Base-by-base conservation (phyloP, 2,113 vertebrate genomes). In the Clarias macrocephalus region DNA sequence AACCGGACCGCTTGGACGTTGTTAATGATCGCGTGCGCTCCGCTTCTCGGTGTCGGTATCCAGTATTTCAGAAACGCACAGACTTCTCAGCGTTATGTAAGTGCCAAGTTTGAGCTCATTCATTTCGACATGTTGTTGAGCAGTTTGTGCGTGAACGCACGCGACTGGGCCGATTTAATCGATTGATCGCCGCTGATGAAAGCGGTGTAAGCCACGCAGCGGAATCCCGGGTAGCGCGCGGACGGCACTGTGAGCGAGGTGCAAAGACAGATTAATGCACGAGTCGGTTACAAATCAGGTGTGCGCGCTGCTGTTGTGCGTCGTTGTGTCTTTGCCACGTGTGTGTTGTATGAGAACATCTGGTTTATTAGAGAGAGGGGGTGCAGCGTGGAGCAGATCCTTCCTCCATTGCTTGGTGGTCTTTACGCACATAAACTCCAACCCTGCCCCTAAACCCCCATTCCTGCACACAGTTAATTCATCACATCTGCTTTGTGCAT, bases 21-120 rank as follows among this genome's bases (percentile, higher is more conserved):
- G 83, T 66, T 95, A 2, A 0, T 94, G 12, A 82, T 95, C 57
- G 73, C 80, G 42, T 88, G 90, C 12, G 93, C 94, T n/a, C 94
- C 95, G 21, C 37, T 95, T 1, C 57, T 94, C 59, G 94, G 92
- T n/a, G 90, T 92, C 25, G 94, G 91, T 15, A 85, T 94, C 68
- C 94, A 93, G 91, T 91, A 92, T 70, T 93, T 94, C 82, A 94
- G 91, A 68, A 93, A 95, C 79, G 42, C 77, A 18, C 90, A 88
- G 10, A 13, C n/a, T 33, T 75, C 73, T 33, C 13, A 18, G 42
- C 54, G 81, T 42, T 76, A 82, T 48, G 84, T 70, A 15, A 60
- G 57, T 83, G 62, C 28, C 54, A 25, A 56, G 75, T 77, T n/a
- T 77, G 42, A 48, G 42, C 42, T 48, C 42, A 48, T 48, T 5